Evolutionary conservation across 35 echinoderm and acorn worm genomes (phyloP).

Genomic region (Patiria miniata): DNA sequence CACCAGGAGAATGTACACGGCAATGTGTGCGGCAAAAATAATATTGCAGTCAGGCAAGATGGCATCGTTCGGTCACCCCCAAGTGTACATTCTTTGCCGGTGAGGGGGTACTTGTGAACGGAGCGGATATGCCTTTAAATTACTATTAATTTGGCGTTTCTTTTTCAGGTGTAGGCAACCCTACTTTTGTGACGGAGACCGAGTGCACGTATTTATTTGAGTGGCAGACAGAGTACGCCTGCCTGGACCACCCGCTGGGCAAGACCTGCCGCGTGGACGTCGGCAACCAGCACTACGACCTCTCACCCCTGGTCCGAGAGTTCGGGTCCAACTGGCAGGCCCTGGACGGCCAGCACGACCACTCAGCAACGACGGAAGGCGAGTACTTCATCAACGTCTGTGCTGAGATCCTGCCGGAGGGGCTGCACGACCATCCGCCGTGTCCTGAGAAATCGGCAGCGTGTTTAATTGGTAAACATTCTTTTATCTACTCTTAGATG

Average conservation of each 20-base stretch:
- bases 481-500: too few relatives aligned
- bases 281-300: slow-evolving; percentile 64
- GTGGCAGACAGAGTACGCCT: slow-evolving; percentile 87
- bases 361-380: slow-evolving; percentile 6
- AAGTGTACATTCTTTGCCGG: too few relatives aligned
- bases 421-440: slow-evolving; percentile 4
- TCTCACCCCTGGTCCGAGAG: slow-evolving; percentile 69
- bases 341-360: slow-evolving; percentile 60
- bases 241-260: slow-evolving; percentile 57
- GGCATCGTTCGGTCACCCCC: too few relatives aligned
- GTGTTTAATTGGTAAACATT: slow-evolving; percentile 48
- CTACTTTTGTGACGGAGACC: slow-evolving; percentile 72
- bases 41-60: too few relatives aligned
- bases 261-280: slow-evolving; percentile 65
- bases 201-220: slow-evolving; percentile 97
- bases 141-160: not conserved
- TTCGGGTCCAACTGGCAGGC: slow-evolving; percentile 81
- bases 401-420: slow-evolving; percentile 54
- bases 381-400: slow-evolving; percentile 92
- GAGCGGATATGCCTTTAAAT: too few relatives aligned
- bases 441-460: slow-evolving; percentile 67
- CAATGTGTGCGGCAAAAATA: too few relatives aligned
- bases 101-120: too few relatives aligned
- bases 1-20: too few relatives aligned
- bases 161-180: slow-evolving; percentile 53